phyloP scores from a whole-genome alignment of 1,140 invertebrate genomes.

The Bacillus rossius region DNA sequence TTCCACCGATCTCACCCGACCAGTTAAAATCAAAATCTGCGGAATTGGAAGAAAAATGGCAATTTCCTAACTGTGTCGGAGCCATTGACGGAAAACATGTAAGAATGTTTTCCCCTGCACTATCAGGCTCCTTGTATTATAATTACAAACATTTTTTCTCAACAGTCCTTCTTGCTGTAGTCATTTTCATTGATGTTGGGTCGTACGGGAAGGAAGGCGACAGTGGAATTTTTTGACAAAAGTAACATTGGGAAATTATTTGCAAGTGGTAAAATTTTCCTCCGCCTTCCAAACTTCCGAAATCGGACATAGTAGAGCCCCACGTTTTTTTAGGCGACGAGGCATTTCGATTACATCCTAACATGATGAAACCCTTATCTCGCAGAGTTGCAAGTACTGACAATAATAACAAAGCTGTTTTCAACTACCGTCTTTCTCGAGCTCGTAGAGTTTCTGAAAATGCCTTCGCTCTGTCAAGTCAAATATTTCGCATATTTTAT shows the following conservation, averaged over 20 bases:
- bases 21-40: too few relatives aligned
- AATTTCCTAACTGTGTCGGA: conserved; percentile 16
- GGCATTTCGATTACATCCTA: conserved; percentile 27
- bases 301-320: conserved; percentile 19
- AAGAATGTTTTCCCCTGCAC: conserved; percentile 16
- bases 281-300: background rate
- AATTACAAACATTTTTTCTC: conserved; percentile 34
- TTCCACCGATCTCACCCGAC: too few relatives aligned
- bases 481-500: too few relatives aligned
- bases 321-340: conserved; percentile 24
- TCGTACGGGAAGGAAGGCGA: conserved; percentile 40
- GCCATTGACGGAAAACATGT: conserved; percentile 36
- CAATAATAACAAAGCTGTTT: conserved; percentile 30
- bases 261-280: too few relatives aligned
- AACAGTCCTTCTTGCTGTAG: conserved; percentile 39
- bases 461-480: conserved; percentile 25
- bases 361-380: conserved; percentile 38
- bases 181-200: conserved; percentile 30
- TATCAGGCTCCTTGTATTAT: conserved; percentile 33
- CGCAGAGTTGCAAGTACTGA: conserved; percentile 23
- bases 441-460: conserved; percentile 40
- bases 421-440: conserved; percentile 39
- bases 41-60: background rate
- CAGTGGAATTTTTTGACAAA: conserved; percentile 35
- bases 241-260: background rate